Conservation (phyloP, 2,888 invertebrate genomes). For the Loripinus fragilis region DNA sequence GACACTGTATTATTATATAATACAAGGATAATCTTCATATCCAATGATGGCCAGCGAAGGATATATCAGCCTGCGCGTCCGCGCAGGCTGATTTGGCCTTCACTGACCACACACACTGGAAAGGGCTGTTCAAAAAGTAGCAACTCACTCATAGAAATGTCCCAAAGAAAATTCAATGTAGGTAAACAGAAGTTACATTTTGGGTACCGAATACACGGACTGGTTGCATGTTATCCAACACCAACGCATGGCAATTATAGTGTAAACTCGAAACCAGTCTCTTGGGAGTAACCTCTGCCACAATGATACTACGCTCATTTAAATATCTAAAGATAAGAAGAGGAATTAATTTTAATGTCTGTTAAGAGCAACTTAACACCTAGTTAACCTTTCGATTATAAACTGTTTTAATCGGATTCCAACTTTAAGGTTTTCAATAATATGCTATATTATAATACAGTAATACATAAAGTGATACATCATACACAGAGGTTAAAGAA, state of each 20-base stretch:
- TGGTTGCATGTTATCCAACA: too few relatives aligned
- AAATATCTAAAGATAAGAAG: not conserved
- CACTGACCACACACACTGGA: too few relatives aligned
- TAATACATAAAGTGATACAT: too few relatives aligned
- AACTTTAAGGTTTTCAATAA: not conserved
- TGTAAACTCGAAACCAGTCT: not conserved
- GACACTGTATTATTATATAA: too few relatives aligned
- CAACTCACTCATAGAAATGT: not conserved
- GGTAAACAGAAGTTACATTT: not conserved
- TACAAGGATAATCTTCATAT: too few relatives aligned
- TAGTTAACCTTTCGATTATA: constrained; percentile 10
- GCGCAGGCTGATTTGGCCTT: too few relatives aligned
- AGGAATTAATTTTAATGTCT: constrained; percentile 9
- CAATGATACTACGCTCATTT: not conserved
- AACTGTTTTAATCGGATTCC: constrained; percentile 8
- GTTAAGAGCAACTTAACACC: constrained; percentile 18
- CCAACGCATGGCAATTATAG: not conserved
- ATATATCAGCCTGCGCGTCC: too few relatives aligned
- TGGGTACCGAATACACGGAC: not conserved
- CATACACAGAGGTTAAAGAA: too few relatives aligned
- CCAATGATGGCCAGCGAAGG: too few relatives aligned
- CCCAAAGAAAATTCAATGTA: constrained; percentile 5
- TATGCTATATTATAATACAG: not conserved
- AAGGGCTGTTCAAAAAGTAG: too few relatives aligned
- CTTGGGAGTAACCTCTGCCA: not conserved